Evolutionary conservation across 2,113 vertebrate genomes (phyloP).

Genomic region (Crotalus helleri): DNA sequence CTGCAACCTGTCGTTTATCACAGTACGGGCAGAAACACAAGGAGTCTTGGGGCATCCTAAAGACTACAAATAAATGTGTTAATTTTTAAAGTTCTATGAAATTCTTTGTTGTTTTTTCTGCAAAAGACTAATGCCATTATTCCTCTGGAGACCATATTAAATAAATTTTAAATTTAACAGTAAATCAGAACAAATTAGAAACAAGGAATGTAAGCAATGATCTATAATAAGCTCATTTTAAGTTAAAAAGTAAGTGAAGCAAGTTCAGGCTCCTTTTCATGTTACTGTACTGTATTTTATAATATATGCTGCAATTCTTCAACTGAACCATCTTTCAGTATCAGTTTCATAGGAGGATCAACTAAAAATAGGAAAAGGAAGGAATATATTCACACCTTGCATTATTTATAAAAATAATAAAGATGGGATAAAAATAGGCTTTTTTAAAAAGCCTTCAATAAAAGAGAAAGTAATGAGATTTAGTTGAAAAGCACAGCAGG

Average conservation of each 20-base stretch:
- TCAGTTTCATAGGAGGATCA: neutral
- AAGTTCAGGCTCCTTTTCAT: neutral
- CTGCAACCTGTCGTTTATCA: neutral
- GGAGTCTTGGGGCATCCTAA: neutral
- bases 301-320: neutral
- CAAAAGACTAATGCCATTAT: neutral
- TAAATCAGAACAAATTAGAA: neutral
- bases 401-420: neutral
- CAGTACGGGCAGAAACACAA: neutral
- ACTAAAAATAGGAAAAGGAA: neutral
- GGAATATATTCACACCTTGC: neutral
- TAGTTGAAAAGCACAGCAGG: neutral
- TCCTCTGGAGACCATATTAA: neutral
- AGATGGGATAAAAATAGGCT: neutral
- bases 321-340: neutral
- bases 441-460: neutral
- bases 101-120: neutral
- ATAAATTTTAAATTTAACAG: neutral
- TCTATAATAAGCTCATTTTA: neutral
- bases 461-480: neutral
- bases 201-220: neutral
- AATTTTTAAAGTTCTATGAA: neutral
- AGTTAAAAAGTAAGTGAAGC: neutral
- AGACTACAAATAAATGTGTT: neutral
- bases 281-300: neutral